A percentile compares a stretch with the other conserved stretches of the same genome.
phyloP scores from a whole-genome alignment of 1,140 invertebrate genomes.

The Bombus pyrosoma region DNA sequence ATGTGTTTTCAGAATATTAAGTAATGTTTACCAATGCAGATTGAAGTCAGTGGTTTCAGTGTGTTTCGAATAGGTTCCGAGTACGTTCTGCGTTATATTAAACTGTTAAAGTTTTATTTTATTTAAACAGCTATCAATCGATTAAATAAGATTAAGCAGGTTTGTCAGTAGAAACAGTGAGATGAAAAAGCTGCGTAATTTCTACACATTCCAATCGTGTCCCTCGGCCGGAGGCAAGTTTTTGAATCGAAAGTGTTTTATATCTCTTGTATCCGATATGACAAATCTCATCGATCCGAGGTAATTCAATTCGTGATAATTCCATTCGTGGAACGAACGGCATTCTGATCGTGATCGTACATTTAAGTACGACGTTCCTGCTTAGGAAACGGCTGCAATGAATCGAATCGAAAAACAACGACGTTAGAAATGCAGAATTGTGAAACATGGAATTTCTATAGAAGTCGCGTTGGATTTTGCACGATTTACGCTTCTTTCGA shows the following conservation, averaged over 20 bases:
- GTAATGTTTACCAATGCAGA: no score
- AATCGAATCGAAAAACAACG: not conserved
- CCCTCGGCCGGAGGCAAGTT: not conserved
- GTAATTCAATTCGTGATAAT: not conserved
- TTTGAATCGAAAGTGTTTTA: slow-evolving; percentile 35
- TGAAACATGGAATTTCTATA: not conserved
- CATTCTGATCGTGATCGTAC: not conserved
- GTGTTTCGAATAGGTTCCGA: not conserved
- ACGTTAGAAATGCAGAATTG: not conserved
- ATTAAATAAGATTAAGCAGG: not conserved
- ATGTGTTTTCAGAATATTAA: not conserved
- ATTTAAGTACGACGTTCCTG: slow-evolving; percentile 1
- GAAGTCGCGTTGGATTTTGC: not conserved
- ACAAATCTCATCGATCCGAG: not conserved
- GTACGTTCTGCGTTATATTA: no score
- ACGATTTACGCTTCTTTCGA: not conserved
- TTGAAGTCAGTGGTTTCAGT: not conserved
- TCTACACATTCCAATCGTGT: not conserved
- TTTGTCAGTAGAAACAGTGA: not conserved
- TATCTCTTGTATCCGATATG: not conserved
- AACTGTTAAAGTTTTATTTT: no score
- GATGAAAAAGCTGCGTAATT: slow-evolving; percentile 8
- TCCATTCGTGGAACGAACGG: slow-evolving; percentile 15
- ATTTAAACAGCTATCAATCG: not conserved
- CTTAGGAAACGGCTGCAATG: not conserved